A percentile compares a stretch with the other conserved stretches of the same genome.
Evolutionary conservation across 2,888 invertebrate genomes (phyloP).

Genomic region (Drosophila longiperda): DNA sequence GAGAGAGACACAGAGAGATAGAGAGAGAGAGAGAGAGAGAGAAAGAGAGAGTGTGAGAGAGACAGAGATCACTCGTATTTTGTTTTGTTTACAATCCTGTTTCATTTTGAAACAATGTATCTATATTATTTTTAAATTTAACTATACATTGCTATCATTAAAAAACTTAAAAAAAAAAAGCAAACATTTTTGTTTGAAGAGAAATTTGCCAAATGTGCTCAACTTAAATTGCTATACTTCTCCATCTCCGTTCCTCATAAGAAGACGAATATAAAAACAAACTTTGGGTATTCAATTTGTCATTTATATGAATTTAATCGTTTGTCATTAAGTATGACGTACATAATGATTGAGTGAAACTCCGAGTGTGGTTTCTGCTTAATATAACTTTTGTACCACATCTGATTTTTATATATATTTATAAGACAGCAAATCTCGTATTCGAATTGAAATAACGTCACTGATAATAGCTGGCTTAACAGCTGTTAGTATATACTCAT

Average conservation of each 20-base stretch:
- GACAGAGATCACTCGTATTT: background rate
- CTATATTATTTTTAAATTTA: background rate
- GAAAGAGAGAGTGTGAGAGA: no score
- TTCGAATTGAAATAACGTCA: background rate
- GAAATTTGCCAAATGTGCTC: background rate
- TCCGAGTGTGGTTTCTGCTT: background rate
- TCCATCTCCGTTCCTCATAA: background rate
- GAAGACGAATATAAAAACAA: background rate
- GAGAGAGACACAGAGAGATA: background rate
- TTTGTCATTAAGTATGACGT: no score
- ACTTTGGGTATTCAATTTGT: background rate
- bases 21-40: background rate
- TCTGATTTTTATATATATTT: background rate
- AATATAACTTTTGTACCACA: background rate
- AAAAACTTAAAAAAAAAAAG: no score
- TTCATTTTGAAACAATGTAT: background rate
- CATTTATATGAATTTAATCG: background rate
- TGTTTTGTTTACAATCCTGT: background rate
- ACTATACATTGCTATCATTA: background rate
- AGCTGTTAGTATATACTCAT: slow-evolving; percentile 6
- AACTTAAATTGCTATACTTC: background rate
- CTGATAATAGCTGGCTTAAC: slow-evolving; percentile 11
- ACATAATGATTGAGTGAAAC: background rate
- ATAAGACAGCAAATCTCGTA: background rate
- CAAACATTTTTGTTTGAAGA: background rate